Conservation (phyloP, 2,113 vertebrate genomes). For the Dryoscopus gambensis region DNA sequence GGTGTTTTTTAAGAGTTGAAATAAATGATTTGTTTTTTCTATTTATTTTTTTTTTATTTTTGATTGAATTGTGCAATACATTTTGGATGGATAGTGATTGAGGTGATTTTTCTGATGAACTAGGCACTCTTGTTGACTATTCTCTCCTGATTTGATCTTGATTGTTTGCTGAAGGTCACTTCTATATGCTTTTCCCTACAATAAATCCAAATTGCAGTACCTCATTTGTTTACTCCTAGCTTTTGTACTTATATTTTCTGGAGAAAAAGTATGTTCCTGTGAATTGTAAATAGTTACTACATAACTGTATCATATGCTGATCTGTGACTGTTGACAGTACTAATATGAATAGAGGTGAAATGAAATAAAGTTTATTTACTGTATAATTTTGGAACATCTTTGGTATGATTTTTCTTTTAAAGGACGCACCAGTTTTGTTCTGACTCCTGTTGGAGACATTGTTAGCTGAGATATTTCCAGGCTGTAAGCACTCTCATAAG, state of each 20-base stretch:
- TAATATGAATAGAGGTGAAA: slow-evolving; percentile 79
- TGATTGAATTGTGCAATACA: slow-evolving; percentile 89
- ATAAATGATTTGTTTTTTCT: slow-evolving; percentile 61
- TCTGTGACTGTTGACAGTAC: slow-evolving; percentile 80
- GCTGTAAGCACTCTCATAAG: not conserved
- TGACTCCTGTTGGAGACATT: not conserved
- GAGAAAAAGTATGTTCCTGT: slow-evolving; percentile 80
- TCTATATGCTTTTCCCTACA: slow-evolving; percentile 73
- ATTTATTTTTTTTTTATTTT: slow-evolving; percentile 73
- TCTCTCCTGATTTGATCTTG: slow-evolving; percentile 38
- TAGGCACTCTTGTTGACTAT: slow-evolving; percentile 56
- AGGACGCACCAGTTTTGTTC: not conserved
- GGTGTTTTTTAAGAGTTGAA: slow-evolving; percentile 60
- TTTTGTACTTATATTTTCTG: slow-evolving; percentile 90
- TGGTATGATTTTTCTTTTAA: slow-evolving; percentile 15
- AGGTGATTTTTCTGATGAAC: slow-evolving; percentile 63
- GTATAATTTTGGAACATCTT: slow-evolving; percentile 54
- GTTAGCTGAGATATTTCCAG: not conserved
- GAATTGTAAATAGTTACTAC: slow-evolving; percentile 88
- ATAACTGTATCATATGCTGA: slow-evolving; percentile 79
- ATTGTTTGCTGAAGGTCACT: slow-evolving; percentile 73
- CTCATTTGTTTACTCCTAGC: slow-evolving; percentile 81
- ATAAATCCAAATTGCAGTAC: slow-evolving; percentile 76
- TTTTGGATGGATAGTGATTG: slow-evolving; percentile 61
- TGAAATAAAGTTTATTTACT: slow-evolving; percentile 93